Evolutionary conservation across 2,888 invertebrate species (phyloP), one percentile per base, ranked within the genome.

Genomic region (Metopia argyrocephala): DNA sequence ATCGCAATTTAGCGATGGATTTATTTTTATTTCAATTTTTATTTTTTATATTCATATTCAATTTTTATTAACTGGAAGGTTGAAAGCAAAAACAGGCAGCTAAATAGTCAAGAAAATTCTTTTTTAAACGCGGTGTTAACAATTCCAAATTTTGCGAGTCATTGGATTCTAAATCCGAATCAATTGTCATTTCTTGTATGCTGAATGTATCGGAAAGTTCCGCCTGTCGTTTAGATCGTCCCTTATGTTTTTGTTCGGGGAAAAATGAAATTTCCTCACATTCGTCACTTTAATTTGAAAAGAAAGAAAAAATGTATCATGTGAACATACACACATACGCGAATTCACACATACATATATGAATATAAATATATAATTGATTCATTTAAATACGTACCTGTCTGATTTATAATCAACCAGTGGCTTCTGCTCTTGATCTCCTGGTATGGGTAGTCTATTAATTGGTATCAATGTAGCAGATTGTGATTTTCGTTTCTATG

Each of bases 151-250:
- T 91, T 81, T 89, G 89, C 18, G 90, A 90, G 76, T 89, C 90
- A 76, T 91, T 90, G 21, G 90, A 90, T 80, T 90, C 87, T 76
- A 87, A 82, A 56, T 90, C 90, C 15, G 90, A 90, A 78, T 90
- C 90, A 46, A 91, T 90, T 38, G 90, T 89, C 90, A 91, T 91
- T 79, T 91, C 91, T 78, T 91, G 90, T 86, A 91, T 90, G 83
- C 91, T 91, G 82, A 91, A 91, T 3, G 90, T 91, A 81, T 91
- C 91, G 23, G 89, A 87, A 12, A 89, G 85, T 69, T 89, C 89
- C n/a, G 86, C 84, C n/a, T 89, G 86, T 75, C 87, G 88, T 76
- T 86, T 87, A 4, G 84, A 86, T 6, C 85, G 86, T 23, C 85
- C 85, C 31, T 85, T 83, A 66, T 85, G 85, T 66, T 86, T 68